Base-by-base conservation (phyloP, 2,888 invertebrate genomes). In the Dasypogon diadema region DNA sequence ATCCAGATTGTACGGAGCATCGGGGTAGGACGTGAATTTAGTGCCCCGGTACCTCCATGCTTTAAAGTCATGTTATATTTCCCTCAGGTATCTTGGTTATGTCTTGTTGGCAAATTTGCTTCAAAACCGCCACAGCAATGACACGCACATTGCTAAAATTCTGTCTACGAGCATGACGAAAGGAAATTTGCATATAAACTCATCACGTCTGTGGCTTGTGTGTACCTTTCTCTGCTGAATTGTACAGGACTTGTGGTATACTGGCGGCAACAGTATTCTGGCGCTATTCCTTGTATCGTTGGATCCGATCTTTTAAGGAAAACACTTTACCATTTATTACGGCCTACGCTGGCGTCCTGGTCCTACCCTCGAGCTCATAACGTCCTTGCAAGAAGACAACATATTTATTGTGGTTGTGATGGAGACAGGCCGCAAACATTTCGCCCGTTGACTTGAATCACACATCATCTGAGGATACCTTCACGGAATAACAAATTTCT, bases 121-220 rank as follows among this genome's bases (percentile, higher is more conserved):
- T 30, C 10, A 63, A 21, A n/a, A 18, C 18, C 37, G 60, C 5
- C n/a, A 56, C 3, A 22, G 18, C 34, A 21, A 5, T 37, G 8
- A 14, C 37, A 37, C 26, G 37, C 60, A 30, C 18, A 18, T 21
- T 14, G 1, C 18, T 42, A 16, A 8, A 16, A 37, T 14, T 8
- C 21, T 18, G 14, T 30, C 26, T 14, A 30, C 26, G 30, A 30
- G 24, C 26, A 58, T 30, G 34, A 58, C 18, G 37, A 37, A 34
- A 37, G 37, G 18, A 63, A 63, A 63, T 63, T 63, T 63, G 60
- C 60, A 63, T 63, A 63, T 63, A 63, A 63, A 63, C 60, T 63
- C 60, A 63, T 63, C 60, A 63, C 21, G 60, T 63, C 37, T 63
- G 60, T 63, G 60, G 60, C 34, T 63, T 63, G 18, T 63, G 30